These are phyloP conservation scores for Scortum barcoo DNA, from an alignment of 2,113 vertebrate genomes.

Conservation along the genomic window DNA sequence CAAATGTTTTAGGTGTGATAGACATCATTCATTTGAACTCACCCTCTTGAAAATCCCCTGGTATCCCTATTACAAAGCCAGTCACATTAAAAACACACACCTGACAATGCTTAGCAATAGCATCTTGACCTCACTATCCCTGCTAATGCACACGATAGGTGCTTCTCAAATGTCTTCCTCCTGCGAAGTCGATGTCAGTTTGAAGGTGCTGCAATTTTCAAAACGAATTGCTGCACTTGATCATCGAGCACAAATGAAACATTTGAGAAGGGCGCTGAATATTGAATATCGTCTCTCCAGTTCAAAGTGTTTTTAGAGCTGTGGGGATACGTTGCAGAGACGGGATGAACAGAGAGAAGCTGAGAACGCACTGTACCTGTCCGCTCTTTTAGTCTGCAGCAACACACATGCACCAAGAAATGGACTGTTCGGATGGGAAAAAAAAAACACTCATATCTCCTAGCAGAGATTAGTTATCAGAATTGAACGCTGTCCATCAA, in stretches of 20 bases:
- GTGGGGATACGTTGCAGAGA: conserved; percentile 27
- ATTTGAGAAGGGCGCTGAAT: conserved; percentile 47
- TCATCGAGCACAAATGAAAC: conserved; percentile 20
- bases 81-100: not conserved
- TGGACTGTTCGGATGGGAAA: not conserved
- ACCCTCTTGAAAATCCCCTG: not conserved
- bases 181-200: conserved; percentile 4
- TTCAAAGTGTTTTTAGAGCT: conserved; percentile 49
- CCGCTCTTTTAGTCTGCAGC: conserved; percentile 21
- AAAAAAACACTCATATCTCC: not conserved
- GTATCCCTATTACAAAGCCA: not conserved
- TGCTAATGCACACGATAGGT: not conserved
- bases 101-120: not conserved
- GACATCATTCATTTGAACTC: not conserved
- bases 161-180: conserved; percentile 15
- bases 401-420: not conserved
- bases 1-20: not conserved
- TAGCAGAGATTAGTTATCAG: not conserved
- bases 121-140: not conserved
- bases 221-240: conserved; percentile 22
- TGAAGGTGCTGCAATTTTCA: conserved; percentile 2
- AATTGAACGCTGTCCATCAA: not conserved
- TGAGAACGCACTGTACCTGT: conserved; percentile 46
- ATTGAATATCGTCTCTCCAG: conserved; percentile 57
- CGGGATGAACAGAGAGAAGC: conserved; percentile 32